Conservation (phyloP, 2,797 vertebrate species). For the Sciurus vulgaris region DNA sequence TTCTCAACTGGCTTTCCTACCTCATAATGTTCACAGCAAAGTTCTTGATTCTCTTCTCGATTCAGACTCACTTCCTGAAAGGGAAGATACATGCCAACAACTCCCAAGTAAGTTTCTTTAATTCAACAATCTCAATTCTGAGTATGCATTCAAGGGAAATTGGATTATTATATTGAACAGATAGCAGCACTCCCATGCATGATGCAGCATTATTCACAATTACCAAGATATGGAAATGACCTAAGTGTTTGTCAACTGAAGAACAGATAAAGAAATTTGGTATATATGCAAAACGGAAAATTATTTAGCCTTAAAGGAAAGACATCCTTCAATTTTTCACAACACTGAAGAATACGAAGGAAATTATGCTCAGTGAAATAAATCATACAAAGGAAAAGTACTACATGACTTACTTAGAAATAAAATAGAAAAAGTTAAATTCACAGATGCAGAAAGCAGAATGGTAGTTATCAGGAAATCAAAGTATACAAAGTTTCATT, state of each 20-base stretch:
- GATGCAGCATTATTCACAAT: neutral
- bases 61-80: neutral
- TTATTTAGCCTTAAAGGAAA: neutral
- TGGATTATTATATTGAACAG: neutral
- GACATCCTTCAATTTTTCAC: neutral
- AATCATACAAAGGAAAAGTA: neutral
- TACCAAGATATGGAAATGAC: neutral
- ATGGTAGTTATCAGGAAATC: neutral
- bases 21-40: neutral
- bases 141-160: neutral
- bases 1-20: neutral
- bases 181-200: neutral
- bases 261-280: neutral
- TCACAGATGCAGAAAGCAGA: neutral
- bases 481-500: neutral
- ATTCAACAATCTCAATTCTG: neutral
- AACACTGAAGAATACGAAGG: neutral
- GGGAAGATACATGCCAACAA: too few species aligned
- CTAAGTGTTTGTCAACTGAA: neutral
- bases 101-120: neutral
- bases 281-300: neutral
- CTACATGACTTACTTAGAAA: neutral
- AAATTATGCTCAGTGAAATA: neutral
- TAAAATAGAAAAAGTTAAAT: neutral
- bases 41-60: neutral